Evolutionary conservation across 2,888 invertebrate species (phyloP), one percentile per base, ranked within the genome.

Genomic region (Rhynchonema sp.): DNA sequence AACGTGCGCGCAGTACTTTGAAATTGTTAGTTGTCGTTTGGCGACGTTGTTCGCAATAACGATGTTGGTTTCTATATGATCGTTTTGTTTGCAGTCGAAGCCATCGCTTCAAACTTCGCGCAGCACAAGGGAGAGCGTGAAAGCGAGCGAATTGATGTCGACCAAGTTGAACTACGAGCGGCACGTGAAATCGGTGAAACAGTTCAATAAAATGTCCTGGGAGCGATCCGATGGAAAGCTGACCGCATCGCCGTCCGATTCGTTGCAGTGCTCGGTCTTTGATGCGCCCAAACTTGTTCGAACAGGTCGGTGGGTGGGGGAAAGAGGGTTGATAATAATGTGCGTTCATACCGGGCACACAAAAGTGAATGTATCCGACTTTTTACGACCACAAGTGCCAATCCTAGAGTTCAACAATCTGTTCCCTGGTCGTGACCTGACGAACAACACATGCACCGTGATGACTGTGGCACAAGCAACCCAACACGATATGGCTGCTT

Each of bases 401-500:
- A 38, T 59, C 59, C 59, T 52, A 61, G 69, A 69, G 56, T 64
- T 69, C 60, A 62, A 64, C 58, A 65, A 61, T 53, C 62, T 68
- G 54, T 69, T 69, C 65, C 68, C 68, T 22, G 63, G 64, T 56
- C 62, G 66, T 62, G 63, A 66, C 49, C 61, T 66, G 1, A 56
- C 62, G 2, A 61, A 63, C 26, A 60, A 62, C 58, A 53, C 58
- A 26, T 53, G 69, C 20, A 66, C 65, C n/a, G 68, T 68, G 1
- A 59, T 70, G 59, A 69, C 67, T 46, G 58, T 70, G 59, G 64
- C 66, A 26, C 69, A 69, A 57, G 65, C 67, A 60, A 62, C 68
- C 1, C 63, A 63, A 46, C 52, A 61, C 29, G 60, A 59, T 46
- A 61, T 58, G 60, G 27, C 59, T 46, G 65, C 65, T 49, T 69